These are phyloP conservation scores for Elymnias hypermnestra DNA, from an alignment of 1,140 invertebrate species.

Conservation along the genomic window DNA sequence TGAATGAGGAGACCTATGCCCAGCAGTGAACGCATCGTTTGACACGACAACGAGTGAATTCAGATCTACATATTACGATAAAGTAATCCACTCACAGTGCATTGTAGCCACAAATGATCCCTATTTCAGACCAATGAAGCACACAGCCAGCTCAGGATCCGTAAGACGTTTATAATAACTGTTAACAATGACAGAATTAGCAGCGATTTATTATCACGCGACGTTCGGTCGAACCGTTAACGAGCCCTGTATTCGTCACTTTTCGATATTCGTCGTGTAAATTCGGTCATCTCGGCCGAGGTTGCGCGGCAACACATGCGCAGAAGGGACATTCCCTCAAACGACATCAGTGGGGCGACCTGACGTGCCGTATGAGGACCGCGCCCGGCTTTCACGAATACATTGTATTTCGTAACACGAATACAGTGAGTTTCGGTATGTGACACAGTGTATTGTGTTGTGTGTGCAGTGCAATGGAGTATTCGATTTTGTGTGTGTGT, in stretches of 20 bases:
- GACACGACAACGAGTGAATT: no score
- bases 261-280: slow-evolving; percentile 27
- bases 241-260: slow-evolving; percentile 42
- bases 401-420: slow-evolving; percentile 6
- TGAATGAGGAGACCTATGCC: no score
- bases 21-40: no score
- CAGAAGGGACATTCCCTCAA: slow-evolving; percentile 43
- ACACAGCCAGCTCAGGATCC: background rate
- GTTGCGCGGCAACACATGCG: slow-evolving; percentile 60
- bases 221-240: slow-evolving; percentile 50
- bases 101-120: no score
- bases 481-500: slow-evolving; percentile 22
- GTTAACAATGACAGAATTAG: slow-evolving; percentile 56
- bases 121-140: background rate
- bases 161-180: slow-evolving; percentile 9
- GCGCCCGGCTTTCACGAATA: slow-evolving; percentile 30
- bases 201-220: slow-evolving; percentile 55
- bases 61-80: no score
- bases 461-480: slow-evolving; percentile 34
- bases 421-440: slow-evolving; percentile 12
- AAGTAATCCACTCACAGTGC: no score
- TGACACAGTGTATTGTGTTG: slow-evolving; percentile 27
- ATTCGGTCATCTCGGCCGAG: slow-evolving; percentile 40
- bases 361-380: slow-evolving; percentile 41
- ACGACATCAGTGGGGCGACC: slow-evolving; percentile 45